A percentile compares a stretch with the other conserved stretches of the same genome.
Conservation (phyloP, 92 coral and sea anemone species). For the Siderastrea siderea region DNA sequence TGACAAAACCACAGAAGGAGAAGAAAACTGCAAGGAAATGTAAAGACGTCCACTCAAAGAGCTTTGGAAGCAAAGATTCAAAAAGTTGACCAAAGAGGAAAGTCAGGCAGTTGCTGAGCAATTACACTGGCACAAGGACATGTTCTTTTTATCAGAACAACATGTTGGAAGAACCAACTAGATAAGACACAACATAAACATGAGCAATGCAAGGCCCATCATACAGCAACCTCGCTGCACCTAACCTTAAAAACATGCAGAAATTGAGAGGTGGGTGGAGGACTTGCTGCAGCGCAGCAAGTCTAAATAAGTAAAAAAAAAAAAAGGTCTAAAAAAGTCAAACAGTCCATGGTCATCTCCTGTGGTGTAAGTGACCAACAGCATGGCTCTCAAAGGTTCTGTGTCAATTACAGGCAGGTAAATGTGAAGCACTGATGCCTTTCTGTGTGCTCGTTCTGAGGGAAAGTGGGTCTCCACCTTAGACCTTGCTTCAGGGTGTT, state of each 20-base stretch:
- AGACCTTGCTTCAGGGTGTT: conserved; percentile 51
- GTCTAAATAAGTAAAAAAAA: neutral
- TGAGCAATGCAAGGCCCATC: too few relatives aligned
- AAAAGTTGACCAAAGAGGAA: conserved; percentile 33
- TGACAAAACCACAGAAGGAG: neutral
- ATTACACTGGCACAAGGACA: conserved; percentile 31
- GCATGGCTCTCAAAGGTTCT: conserved; percentile 33
- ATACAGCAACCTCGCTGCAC: too few relatives aligned
- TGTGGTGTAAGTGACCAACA: conserved; percentile 37
- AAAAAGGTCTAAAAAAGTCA: neutral
- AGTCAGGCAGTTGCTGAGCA: conserved; percentile 20
- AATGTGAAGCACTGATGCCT: conserved; percentile 47
- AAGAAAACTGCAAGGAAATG: neutral
- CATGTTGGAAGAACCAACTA: too few relatives aligned
- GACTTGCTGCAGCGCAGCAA: conserved; percentile 1
- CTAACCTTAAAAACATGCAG: neutral
- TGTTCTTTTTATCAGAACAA: conserved; percentile 28
- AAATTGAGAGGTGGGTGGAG: conserved; percentile 27
- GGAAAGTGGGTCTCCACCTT: conserved; percentile 35
- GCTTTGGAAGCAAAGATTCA: conserved; percentile 48
- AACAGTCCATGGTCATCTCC: conserved; percentile 35
- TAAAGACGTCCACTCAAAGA: conserved; percentile 50
- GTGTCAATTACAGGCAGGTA: conserved; percentile 34
- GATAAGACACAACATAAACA: too few relatives aligned
- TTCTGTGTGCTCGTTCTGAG: conserved; percentile 32